Conservation (phyloP, 2,797 vertebrate genomes). For the Forpus xanthops region DNA sequence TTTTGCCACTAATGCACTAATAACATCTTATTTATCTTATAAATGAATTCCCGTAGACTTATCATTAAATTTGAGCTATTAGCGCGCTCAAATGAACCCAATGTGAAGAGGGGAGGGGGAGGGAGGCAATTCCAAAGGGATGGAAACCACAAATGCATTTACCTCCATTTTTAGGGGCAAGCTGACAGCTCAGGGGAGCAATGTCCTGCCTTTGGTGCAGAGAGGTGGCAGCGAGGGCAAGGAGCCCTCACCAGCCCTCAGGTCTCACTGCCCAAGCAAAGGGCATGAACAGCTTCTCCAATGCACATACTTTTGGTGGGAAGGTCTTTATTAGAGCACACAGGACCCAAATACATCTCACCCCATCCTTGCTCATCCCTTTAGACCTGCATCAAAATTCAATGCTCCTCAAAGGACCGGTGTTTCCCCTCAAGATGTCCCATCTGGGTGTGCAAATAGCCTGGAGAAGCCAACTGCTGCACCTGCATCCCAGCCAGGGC, state of each 20-base stretch:
- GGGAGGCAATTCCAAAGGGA: slow-evolving; percentile 57
- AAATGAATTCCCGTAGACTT: slow-evolving; percentile 75
- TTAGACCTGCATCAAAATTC: neutral
- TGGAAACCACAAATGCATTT: slow-evolving; percentile 7
- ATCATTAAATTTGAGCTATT: slow-evolving; percentile 78
- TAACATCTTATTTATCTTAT: slow-evolving; percentile 81
- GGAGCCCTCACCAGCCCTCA: neutral
- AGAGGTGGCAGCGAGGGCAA: neutral
- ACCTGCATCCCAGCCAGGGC: neutral
- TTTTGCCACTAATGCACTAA: slow-evolving; percentile 73
- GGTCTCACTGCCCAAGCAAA: neutral
- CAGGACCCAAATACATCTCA: accelerated
- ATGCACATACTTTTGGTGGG: neutral
- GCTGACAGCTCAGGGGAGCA: slow-evolving; percentile 1
- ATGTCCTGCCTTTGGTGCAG: neutral
- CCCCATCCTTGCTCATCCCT: neutral
- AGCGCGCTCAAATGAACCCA: slow-evolving; percentile 61
- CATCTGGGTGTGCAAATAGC: neutral
- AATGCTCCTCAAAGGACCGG: neutral
- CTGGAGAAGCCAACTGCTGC: neutral
- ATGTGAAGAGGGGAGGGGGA: neutral
- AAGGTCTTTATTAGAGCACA: accelerated
- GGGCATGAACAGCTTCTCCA: neutral
- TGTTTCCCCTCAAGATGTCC: neutral
- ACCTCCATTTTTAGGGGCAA: neutral